Evolutionary conservation across 2,888 invertebrate species (phyloP), one percentile per base, ranked within the genome.

Genomic region (Eilema caniola): DNA sequence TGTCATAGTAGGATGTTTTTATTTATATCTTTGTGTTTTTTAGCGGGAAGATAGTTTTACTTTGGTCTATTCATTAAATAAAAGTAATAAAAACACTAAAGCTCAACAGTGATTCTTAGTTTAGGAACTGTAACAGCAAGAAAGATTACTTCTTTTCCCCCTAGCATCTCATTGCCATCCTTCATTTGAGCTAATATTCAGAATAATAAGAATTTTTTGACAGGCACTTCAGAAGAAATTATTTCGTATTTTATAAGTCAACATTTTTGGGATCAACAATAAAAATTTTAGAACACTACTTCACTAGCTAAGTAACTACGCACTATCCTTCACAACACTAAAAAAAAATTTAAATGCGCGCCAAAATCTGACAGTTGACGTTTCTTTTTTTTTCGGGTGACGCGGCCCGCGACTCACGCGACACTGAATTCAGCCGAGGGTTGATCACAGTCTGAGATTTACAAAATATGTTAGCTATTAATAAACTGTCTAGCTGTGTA

Each of bases 401-500:
- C 89, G 88, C 90, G 88, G 89, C 88, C 85, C 89, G 89, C 89
- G 89, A 83, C 93, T 83, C 83, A 82, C 84, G 83, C 88, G 84
- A 90, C 89, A 95, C 94, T 95, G 94, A 89, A 89, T 90, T 88
- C 89, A 90, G 87, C 76, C 81, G 90, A 91, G 91, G 92, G 89
- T 92, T 91, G 88, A 89, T 91, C 88, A 83, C 79, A 86, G 86
- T 84, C 84, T 85, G 87, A 92, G 92, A 93, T 93, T 90, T 90
- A 94, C 93, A 94, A 94, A 94, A 92, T 92, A 91, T 92, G 86
- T 88, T 85, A 78, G 90, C 94, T 92, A 93, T 92, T 94, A 93
- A 95, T 94, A 95, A 91, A 92, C 92, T 88, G 92, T 92, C 93
- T 90, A 90, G 90, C 91, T 82, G 85, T 86, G 85, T 86, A 86